These are phyloP conservation scores for Parnassius glacialis DNA, from an alignment of 2,888 invertebrate species.

Conservation along the genomic window DNA sequence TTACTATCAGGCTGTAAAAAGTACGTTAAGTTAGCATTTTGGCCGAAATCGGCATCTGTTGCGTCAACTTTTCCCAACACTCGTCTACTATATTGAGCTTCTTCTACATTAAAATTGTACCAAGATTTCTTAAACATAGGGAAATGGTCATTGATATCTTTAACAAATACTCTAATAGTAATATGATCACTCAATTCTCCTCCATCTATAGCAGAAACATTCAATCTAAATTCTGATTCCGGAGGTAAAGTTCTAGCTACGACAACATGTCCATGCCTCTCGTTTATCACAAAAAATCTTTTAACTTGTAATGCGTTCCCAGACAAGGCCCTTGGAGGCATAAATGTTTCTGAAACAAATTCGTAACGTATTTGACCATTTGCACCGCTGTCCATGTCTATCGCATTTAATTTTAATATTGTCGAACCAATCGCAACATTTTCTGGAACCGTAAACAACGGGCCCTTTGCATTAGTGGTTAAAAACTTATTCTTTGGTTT, in stretches of 20 bases:
- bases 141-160: constrained; percentile 91
- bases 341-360: constrained; percentile 84
- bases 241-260: constrained; percentile 86
- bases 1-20: constrained; percentile 74
- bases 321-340: constrained; percentile 73
- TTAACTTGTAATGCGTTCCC: constrained; percentile 75
- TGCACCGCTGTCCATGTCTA: constrained; percentile 85
- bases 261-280: constrained; percentile 87
- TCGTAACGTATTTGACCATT: constrained; percentile 88
- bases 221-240: constrained; percentile 87
- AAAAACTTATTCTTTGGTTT: constrained; percentile 67
- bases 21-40: constrained; percentile 89
- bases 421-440: constrained; percentile 85
- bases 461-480: constrained; percentile 63
- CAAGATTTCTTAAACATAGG: constrained; percentile 91
- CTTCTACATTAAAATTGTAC: constrained; percentile 91
- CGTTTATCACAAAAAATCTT: constrained; percentile 88
- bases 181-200: constrained; percentile 87
- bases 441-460: constrained; percentile 86
- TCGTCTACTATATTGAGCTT: constrained; percentile 86
- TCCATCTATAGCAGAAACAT: constrained; percentile 88
- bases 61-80: constrained; percentile 89
- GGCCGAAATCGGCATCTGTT: constrained; percentile 88
- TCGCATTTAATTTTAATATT: constrained; percentile 85
- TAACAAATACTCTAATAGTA: constrained; percentile 85